These are phyloP conservation scores for Acanthisitta chloris DNA, from an alignment of 2,113 vertebrate species.

Conservation along the genomic window DNA sequence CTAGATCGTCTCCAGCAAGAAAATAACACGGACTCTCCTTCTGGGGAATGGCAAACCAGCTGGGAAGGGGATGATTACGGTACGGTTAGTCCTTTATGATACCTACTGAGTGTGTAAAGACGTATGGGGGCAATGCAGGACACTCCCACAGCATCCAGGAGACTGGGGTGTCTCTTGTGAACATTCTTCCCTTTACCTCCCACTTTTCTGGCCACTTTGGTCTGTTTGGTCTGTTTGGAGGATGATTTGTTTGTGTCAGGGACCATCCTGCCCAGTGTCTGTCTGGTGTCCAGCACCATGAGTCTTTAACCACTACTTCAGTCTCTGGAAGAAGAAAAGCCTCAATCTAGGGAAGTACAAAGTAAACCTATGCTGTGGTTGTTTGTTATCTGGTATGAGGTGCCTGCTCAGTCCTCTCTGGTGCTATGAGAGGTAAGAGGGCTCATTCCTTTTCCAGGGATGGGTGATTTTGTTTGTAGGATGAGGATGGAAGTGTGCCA, in stretches of 20 bases:
- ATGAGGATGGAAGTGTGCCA: constrained; percentile 61
- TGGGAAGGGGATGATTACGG: constrained; percentile 92
- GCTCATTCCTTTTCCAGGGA: constrained; percentile 14
- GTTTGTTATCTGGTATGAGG: not conserved
- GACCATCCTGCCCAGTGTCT: not conserved
- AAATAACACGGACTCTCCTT: constrained; percentile 87
- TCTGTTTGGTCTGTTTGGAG: not conserved
- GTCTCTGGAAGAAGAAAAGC: not conserved
- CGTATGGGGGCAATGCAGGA: not conserved
- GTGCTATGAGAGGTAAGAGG: constrained; percentile 17
- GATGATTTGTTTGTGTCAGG: not conserved
- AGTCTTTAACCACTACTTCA: not conserved
- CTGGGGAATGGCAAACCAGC: constrained; percentile 94
- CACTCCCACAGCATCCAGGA: not conserved
- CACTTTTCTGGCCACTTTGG: not conserved
- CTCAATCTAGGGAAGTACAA: not conserved
- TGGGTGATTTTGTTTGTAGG: constrained; percentile 64
- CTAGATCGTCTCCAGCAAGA: constrained; percentile 98
- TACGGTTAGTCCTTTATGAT: constrained; percentile 25
- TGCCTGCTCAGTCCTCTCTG: not conserved
- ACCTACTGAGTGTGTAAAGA: not conserved
- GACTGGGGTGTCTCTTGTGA: not conserved
- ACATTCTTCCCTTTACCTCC: not conserved
- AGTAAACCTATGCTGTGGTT: not conserved
- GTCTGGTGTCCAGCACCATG: fast-evolving